Percentiles rank a stretch among this genome's conserved stretches.
Evolutionary conservation across 1,140 invertebrate species (phyloP).

Genomic region (Bradysia coprophila): DNA sequence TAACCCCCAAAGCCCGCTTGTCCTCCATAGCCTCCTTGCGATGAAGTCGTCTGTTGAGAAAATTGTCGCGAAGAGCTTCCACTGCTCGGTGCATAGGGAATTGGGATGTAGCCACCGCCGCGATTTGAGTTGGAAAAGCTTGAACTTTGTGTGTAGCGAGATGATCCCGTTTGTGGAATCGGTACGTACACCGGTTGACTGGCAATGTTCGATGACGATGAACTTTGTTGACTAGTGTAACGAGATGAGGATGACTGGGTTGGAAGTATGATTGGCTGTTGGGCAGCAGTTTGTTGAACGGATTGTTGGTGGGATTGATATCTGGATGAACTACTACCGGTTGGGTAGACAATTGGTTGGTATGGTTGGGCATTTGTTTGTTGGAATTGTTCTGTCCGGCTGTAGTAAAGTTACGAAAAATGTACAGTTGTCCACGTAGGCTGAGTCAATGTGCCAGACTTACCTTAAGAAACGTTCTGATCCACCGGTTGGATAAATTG

Average conservation of each 20-base stretch:
- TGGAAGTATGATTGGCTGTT: neutral
- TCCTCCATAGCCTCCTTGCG: no score
- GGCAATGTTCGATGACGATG: neutral
- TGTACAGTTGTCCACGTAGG: neutral
- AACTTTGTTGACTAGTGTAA: neutral
- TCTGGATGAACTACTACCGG: neutral
- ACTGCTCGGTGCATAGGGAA: no score
- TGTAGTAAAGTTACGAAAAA: neutral
- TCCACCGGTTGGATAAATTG: neutral
- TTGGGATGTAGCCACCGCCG: no score
- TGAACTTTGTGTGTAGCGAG: no score
- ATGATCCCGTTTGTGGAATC: no score
- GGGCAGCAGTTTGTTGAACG: neutral
- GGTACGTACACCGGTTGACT: neutral
- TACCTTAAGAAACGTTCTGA: neutral
- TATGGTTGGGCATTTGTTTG: constrained; percentile 4
- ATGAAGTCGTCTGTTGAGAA: no score
- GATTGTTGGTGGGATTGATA: neutral
- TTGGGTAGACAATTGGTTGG: neutral
- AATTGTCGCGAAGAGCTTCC: no score
- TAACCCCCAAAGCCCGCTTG: no score
- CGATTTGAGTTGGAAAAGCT: no score
- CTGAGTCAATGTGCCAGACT: no score
- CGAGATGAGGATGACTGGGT: neutral
- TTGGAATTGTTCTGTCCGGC: constrained; percentile 2